A percentile compares a stretch with the other conserved stretches of the same genome.
phyloP scores from a whole-genome alignment of 2,888 invertebrate species.

The Andricus quercusramuli region DNA sequence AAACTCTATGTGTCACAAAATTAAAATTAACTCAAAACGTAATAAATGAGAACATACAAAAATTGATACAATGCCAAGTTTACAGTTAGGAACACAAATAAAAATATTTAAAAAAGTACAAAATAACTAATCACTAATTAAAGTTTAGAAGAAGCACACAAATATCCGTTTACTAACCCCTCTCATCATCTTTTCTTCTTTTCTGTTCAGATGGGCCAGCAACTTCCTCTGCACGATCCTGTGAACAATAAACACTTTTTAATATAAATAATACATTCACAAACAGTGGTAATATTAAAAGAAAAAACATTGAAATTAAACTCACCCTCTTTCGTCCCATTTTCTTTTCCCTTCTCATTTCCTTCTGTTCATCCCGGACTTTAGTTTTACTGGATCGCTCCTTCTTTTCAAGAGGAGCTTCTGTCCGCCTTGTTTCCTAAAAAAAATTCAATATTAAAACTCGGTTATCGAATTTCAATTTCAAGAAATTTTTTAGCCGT shows the following conservation, averaged over 20 bases:
- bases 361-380: conserved; percentile 87
- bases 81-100: conserved; percentile 20
- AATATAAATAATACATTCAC: conserved; percentile 25
- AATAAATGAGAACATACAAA: conserved; percentile 22
- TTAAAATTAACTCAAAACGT: conserved; percentile 34
- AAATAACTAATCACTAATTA: conserved; percentile 42
- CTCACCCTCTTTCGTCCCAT: conserved; percentile 88
- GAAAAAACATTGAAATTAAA: conserved; percentile 41
- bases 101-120: conserved; percentile 37
- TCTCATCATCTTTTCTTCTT: conserved; percentile 89
- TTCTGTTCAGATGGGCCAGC: conserved; percentile 85
- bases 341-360: conserved; percentile 89
- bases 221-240: conserved; percentile 89
- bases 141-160: conserved; percentile 38
- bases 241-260: conserved; percentile 51
- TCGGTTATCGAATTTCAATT: not conserved
- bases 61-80: conserved; percentile 23
- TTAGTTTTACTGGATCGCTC: conserved; percentile 76
- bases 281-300: conserved; percentile 25
- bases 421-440: conserved; percentile 73
- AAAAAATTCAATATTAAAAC: conserved; percentile 38
- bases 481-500: not conserved
- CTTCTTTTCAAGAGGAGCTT: conserved; percentile 71
- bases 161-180: conserved; percentile 80
- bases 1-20: conserved; percentile 40